These are phyloP conservation scores for Cyprinodon brontotheroides DNA, from an alignment of 2,113 vertebrate species.

Conservation along the genomic window DNA sequence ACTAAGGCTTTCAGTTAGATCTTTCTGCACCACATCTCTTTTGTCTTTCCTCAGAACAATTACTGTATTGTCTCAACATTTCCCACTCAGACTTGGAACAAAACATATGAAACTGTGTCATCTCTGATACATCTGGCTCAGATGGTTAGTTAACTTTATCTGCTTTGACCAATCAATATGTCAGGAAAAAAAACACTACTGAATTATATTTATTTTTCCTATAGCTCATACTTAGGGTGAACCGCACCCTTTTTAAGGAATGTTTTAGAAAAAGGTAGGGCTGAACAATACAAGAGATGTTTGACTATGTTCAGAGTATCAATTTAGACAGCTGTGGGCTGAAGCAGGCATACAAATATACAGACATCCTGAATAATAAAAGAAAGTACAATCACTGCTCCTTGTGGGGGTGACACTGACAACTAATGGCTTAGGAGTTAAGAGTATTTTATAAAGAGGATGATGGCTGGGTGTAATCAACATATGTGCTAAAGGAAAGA, in stretches of 20 bases:
- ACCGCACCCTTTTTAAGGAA: constrained; percentile 25
- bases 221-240: constrained; percentile 12
- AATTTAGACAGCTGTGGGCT: constrained; percentile 67
- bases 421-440: constrained; percentile 23
- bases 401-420: constrained; percentile 25
- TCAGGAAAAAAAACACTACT: neutral
- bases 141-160: constrained; percentile 32
- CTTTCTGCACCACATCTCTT: constrained; percentile 6
- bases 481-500: constrained; percentile 12
- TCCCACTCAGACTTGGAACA: constrained; percentile 27
- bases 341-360: constrained; percentile 4
- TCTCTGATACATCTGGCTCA: constrained; percentile 13
- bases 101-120: constrained; percentile 44
- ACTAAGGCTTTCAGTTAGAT: constrained; percentile 11
- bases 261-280: constrained; percentile 42
- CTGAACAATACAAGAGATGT: constrained; percentile 49
- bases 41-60: constrained; percentile 13
- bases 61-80: constrained; percentile 37
- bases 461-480: constrained; percentile 44
- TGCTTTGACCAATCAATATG: neutral
- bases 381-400: constrained; percentile 21
- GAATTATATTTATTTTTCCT: constrained; percentile 2
- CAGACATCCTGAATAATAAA: constrained; percentile 2
- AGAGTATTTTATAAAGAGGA: constrained; percentile 31
- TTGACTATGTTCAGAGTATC: constrained; percentile 48